These are phyloP conservation scores for Netelia virgata DNA, from an alignment of 2,888 invertebrate species.

Conservation along the genomic window DNA sequence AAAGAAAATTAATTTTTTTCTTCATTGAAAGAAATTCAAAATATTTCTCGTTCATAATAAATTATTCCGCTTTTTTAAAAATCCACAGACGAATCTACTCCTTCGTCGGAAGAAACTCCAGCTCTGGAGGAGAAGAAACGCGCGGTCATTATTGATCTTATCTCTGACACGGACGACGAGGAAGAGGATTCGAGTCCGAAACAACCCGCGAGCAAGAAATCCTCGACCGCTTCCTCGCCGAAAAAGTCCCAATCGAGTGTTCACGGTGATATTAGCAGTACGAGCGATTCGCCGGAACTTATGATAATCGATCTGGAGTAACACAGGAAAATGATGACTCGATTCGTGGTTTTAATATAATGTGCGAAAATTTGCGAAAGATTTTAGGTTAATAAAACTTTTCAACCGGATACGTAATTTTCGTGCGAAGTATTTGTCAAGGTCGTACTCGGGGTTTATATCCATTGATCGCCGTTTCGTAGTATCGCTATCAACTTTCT, in stretches of 20 bases:
- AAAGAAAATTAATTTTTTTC: too few species aligned
- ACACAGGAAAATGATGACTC: conserved; percentile 48
- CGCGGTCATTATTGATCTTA: conserved; percentile 82
- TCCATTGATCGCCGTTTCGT: not conserved
- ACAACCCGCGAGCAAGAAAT: conserved; percentile 78
- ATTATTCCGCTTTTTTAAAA: not conserved
- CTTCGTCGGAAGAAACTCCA: conserved; percentile 70
- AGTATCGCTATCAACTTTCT: not conserved
- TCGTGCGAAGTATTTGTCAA: not conserved
- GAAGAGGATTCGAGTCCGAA: conserved; percentile 77
- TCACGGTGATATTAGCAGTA: conserved; percentile 81
- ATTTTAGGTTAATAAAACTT: conserved; percentile 38
- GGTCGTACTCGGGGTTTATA: not conserved
- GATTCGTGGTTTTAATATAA: conserved; percentile 33
- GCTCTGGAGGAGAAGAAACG: conserved; percentile 81
- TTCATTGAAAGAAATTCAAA: not conserved
- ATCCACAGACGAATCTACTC: conserved; percentile 79
- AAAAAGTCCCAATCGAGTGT: conserved; percentile 80
- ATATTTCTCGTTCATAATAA: not conserved
- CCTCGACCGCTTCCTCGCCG: conserved; percentile 72
- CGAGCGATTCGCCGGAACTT: conserved; percentile 83
- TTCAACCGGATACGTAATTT: conserved; percentile 22
- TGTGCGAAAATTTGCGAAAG: conserved; percentile 22
- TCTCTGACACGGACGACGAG: conserved; percentile 83
- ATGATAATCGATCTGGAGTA: conserved; percentile 84